phyloP scores from a whole-genome alignment of 1,140 invertebrate species.

The Bombus soroeensis region DNA sequence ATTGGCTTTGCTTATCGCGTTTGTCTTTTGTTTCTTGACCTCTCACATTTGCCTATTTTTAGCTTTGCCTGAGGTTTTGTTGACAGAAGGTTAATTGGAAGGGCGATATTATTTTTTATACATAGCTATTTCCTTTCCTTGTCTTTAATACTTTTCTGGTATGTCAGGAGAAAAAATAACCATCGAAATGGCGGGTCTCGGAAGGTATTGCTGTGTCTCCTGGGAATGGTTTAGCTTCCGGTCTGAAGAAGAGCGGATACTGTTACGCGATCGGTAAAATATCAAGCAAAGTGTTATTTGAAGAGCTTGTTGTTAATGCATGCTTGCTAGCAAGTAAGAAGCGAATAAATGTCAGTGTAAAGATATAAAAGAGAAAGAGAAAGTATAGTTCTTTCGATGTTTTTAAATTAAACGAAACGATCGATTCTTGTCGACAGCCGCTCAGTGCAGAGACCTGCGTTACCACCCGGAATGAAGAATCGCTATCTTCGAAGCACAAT shows the following conservation, averaged over 20 bases:
- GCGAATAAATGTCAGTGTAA: no score
- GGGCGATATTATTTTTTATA: background rate
- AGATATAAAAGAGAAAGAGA: no score
- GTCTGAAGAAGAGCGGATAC: no score
- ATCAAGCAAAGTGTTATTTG: background rate
- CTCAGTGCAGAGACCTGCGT: conserved; percentile 48
- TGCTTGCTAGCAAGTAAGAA: no score
- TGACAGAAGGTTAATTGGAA: background rate
- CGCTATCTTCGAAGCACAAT: background rate
- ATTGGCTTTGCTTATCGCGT: background rate
- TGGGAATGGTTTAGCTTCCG: background rate
- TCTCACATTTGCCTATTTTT: background rate
- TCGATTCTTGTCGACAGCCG: conserved; percentile 25
- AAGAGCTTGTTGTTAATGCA: no score
- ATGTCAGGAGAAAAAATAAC: background rate
- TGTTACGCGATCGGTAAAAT: conserved; percentile 15
- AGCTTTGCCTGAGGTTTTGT: background rate
- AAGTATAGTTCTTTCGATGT: background rate
- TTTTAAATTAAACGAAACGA: background rate
- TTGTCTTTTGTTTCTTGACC: background rate
- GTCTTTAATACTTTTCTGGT: no score
- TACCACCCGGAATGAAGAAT: conserved; percentile 49
- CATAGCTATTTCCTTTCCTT: no score
- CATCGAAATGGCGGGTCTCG: background rate
- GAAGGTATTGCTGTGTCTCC: background rate